Base-by-base conservation (phyloP, 2,888 invertebrate species). In the Gymnoscelis rufifasciata region DNA sequence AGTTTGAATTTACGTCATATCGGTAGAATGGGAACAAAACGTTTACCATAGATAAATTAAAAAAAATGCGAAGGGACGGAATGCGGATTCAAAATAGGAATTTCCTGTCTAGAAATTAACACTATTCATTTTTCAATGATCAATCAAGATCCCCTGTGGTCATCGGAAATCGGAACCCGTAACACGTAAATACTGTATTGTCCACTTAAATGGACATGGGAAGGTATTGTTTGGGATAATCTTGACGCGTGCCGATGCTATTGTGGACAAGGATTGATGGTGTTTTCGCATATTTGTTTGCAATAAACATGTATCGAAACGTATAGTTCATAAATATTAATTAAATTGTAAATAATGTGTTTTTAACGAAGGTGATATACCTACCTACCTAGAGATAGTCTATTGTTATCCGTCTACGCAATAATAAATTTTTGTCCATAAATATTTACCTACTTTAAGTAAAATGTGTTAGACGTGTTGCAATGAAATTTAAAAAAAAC, bases 41-140 rank as follows among this genome's bases (percentile, higher is more conserved):
- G n/a, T n/a, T n/a, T n/a, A 12, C 24, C 15, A 3, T 12, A 11
- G 14, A 5, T 15, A 15, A 43, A 29, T 10, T 23, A 37, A 10
- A 31, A 27, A 27, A 11, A 36, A 35, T 29, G 13, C 12, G 26
- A 41, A 24, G 31, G 31, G 33, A 31, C n/a, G n/a, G n/a, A n/a
- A n/a, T 36, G 7, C 26, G 6, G 14, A 31, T 41, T 28, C 28
- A 7, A 7, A 30, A 39, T 31, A 27, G 13, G 27, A 42, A 31
- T 19, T 40, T 37, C 15, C 40, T 27, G 19, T 14, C n/a, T 68
- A 64, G 60, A 69, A 80, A 82, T 81, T 78, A 81, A 67, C 60
- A 68, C 62, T 76, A 83, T 84, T 84, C 76, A 75, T 72, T 54
- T 53, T 51, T 69, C 68, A 68, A 78, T 73, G 68, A 75, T 78